These are phyloP conservation scores for Triplophysa tibetana DNA, from an alignment of 2,113 vertebrate species.

Conservation along the genomic window DNA sequence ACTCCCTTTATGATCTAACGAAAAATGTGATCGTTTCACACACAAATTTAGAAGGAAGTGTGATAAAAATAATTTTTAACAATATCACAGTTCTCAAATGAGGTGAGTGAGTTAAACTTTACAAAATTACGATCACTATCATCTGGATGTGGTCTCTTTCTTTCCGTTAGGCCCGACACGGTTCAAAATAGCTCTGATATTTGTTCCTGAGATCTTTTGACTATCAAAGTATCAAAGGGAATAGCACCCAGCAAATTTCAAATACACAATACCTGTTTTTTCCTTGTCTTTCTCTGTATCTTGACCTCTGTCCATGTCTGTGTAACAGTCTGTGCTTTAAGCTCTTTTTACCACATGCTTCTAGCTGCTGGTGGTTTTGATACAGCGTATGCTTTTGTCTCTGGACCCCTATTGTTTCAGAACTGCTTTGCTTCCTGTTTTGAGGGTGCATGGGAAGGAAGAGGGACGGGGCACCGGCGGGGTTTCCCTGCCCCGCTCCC, in stretches of 20 bases:
- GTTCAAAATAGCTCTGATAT: too few relatives aligned
- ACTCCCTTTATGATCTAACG: neutral
- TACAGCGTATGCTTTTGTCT: constrained; percentile 30
- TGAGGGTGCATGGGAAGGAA: constrained; percentile 50
- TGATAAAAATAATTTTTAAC: neutral
- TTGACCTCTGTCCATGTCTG: constrained; percentile 39
- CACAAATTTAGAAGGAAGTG: neutral
- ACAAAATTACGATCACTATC: too few relatives aligned
- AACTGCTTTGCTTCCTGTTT: constrained; percentile 57
- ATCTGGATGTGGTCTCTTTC: too few relatives aligned
- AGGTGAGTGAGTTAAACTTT: too few relatives aligned
- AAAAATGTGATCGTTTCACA: neutral
- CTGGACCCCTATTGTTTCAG: constrained; percentile 50
- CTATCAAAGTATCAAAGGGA: neutral
- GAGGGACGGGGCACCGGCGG: constrained; percentile 25
- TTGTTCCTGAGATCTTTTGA: neutral
- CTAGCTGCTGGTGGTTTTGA: constrained; percentile 19
- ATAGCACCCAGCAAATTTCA: neutral
- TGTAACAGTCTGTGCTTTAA: constrained; percentile 1
- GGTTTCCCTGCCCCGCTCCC: constrained; percentile 31
- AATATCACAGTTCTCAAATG: too few relatives aligned
- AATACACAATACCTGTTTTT: constrained; percentile 35
- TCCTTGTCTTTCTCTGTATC: constrained; percentile 39
- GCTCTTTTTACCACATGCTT: neutral
- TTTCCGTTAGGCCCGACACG: too few relatives aligned